These are phyloP conservation scores for Sinodicranocentrus sp. DNA, from an alignment of 2,888 invertebrate species.

Conservation along the genomic window DNA sequence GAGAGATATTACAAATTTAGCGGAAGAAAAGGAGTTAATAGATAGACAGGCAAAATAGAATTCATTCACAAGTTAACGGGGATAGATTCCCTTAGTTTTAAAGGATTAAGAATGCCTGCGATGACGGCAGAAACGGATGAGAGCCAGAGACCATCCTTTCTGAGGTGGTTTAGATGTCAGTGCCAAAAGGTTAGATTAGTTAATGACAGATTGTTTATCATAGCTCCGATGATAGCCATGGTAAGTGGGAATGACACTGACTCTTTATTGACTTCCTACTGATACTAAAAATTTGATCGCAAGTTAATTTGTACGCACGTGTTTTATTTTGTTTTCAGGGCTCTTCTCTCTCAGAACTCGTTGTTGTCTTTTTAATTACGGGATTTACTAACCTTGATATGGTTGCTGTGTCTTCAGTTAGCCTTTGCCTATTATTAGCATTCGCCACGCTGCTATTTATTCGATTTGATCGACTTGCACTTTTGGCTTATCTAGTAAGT, in stretches of 20 bases:
- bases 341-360: constrained; percentile 66
- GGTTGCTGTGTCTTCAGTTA: constrained; percentile 68
- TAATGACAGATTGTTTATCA: constrained; percentile 64
- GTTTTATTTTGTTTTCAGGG: constrained; percentile 42
- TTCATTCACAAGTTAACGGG: constrained; percentile 43
- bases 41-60: constrained; percentile 39
- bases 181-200: constrained; percentile 65
- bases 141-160: constrained; percentile 55
- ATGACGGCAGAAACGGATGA: constrained; percentile 62
- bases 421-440: constrained; percentile 65
- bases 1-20: too few species aligned
- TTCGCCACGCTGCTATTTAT: constrained; percentile 66
- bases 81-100: constrained; percentile 30
- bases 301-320: too few species aligned
- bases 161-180: constrained; percentile 67
- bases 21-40: too few species aligned
- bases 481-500: constrained; percentile 69
- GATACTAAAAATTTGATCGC: neutral
- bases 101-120: constrained; percentile 46
- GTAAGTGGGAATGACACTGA: constrained; percentile 41
- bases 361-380: constrained; percentile 67
- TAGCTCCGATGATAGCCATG: constrained; percentile 63
- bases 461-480: constrained; percentile 68
- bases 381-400: constrained; percentile 68
- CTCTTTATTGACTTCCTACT: too few species aligned